These are phyloP conservation scores for Campoletis sonorensis DNA, from an alignment of 1,140 invertebrate genomes.

Conservation along the genomic window DNA sequence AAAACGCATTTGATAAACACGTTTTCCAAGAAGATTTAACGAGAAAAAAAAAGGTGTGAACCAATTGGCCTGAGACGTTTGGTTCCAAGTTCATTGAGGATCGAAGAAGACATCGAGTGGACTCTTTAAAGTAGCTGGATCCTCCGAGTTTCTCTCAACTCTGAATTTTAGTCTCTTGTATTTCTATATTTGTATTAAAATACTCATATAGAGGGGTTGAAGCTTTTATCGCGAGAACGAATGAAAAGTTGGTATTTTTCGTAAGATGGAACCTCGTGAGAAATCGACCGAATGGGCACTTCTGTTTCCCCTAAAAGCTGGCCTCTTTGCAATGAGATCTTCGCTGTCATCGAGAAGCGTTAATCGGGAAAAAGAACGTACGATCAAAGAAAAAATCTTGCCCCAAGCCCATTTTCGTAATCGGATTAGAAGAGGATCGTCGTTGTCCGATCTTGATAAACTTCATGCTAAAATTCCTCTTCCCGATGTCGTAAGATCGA, in stretches of 20 bases:
- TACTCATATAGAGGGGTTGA: neutral
- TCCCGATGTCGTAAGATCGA: constrained; percentile 76
- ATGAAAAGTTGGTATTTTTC: neutral
- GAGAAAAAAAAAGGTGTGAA: neutral
- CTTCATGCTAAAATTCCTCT: constrained; percentile 70
- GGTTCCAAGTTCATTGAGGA: neutral
- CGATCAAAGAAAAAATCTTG: constrained; percentile 61
- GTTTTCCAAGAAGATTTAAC: neutral
- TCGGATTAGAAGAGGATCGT: constrained; percentile 82
- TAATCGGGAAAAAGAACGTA: constrained; percentile 62
- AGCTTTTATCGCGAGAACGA: constrained; percentile 4
- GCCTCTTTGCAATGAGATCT: constrained; percentile 79
- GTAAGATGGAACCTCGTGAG: constrained; percentile 67
- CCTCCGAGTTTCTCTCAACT: no score
- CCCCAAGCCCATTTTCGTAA: constrained; percentile 63
- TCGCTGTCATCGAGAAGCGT: constrained; percentile 72
- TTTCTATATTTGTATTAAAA: no score
- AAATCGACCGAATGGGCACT: constrained; percentile 78
- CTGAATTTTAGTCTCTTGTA: no score
- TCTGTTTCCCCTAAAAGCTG: constrained; percentile 79
- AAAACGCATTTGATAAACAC: neutral
- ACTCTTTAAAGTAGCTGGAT: neutral
- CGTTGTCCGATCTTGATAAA: constrained; percentile 84
- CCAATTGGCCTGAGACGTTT: neutral
- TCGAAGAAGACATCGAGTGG: neutral